These are phyloP conservation scores for Plutomurus gul DNA, from an alignment of 1,140 invertebrate genomes.

Conservation along the genomic window DNA sequence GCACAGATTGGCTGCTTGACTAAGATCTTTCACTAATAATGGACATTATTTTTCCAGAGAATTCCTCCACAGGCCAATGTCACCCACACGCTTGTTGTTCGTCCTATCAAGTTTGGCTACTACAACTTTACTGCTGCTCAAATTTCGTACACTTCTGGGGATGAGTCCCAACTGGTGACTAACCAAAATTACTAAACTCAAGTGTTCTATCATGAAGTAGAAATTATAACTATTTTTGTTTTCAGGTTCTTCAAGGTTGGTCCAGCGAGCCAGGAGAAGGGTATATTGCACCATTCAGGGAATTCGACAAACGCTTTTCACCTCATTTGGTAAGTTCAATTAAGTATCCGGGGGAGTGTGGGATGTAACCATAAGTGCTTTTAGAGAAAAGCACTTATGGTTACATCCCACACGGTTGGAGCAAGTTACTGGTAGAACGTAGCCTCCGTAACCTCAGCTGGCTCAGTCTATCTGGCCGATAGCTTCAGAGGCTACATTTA, in stretches of 20 bases:
- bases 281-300: constrained; percentile 89
- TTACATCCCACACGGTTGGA: too few species aligned
- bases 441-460: too few species aligned
- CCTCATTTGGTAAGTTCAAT: constrained; percentile 78
- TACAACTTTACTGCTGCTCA: constrained; percentile 97
- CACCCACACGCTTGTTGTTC: constrained; percentile 88
- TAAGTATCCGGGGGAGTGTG: not conserved
- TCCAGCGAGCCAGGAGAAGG: constrained; percentile 97
- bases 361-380: too few species aligned
- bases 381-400: too few species aligned
- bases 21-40: too few species aligned
- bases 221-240: constrained; percentile 56
- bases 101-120: constrained; percentile 86
- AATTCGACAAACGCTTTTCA: constrained; percentile 97
- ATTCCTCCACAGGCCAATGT: constrained; percentile 91
- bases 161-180: constrained; percentile 72
- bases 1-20: too few species aligned
- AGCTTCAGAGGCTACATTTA: too few species aligned
- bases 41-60: too few species aligned
- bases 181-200: not conserved
- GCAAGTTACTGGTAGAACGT: too few species aligned
- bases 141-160: constrained; percentile 82
- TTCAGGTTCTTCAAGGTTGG: constrained; percentile 77
- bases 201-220: not conserved
- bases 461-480: too few species aligned